Evolutionary conservation across 2,113 vertebrate genomes (phyloP), one percentile per base, ranked within the genome.

Genomic region (Eptesicus fuscus): DNA sequence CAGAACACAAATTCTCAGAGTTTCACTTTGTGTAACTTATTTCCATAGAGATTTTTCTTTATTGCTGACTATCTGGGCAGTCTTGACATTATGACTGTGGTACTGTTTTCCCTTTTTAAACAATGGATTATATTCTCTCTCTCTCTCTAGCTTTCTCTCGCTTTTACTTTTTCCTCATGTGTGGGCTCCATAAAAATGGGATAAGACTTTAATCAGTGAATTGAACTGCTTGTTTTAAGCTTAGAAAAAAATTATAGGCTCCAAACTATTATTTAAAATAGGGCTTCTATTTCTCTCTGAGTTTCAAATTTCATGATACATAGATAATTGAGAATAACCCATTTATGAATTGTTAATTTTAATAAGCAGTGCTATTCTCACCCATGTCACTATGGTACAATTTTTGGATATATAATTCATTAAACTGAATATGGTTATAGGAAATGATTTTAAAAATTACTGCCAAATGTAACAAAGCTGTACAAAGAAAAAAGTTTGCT

Each of bases 391-490:
- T 84, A 44, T 70, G 87, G 77, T 71, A 94, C 22, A 94, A 84
- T 87, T 91, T 28, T 96, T 84, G 42, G 25, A 61, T 47, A 83
- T 73, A 28, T 61, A 83, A 83, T 42, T 93, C 30, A 94, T 74
- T 96, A 83, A 89, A 80, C 65, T 94, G 35, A 94, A 76, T 94
- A 73, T 82, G 53, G 63, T 95, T 95, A 83, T 91, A 96, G 67
- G 37, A 95, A 84, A 76, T 18, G 65, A 79, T 94, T 95, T 96
- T 84, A 40, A 44, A 91, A 91, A 95, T 92, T n/a, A 78, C 9
- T 93, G 88, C 93, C 94, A 97, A 97, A 86, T 90, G 13, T 85
- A 95, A 92, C 86, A 96, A 91, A 96, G 59, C 77, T 78, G 37
- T 65, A 79, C 35, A 96, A 82, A 44, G 65, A 44, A 37, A 83